A percentile compares a stretch with the other conserved stretches of the same genome.
phyloP scores from a whole-genome alignment of 2,888 invertebrate genomes.

The Clanis bilineata region DNA sequence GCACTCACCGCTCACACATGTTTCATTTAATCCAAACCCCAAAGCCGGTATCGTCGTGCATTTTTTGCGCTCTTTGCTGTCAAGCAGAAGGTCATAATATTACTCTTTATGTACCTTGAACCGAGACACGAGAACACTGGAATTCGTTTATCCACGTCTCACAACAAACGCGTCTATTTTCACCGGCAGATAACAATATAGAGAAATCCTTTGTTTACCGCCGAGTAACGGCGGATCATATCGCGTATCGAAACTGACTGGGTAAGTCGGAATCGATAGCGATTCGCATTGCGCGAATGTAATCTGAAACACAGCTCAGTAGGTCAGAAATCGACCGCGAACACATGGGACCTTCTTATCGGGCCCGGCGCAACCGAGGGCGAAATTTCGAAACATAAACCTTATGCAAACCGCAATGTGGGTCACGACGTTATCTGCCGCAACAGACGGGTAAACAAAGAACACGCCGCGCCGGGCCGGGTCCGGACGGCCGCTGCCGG shows the following conservation, averaged over 20 bases:
- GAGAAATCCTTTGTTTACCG: conserved; percentile 50
- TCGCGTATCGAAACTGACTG: conserved; percentile 14
- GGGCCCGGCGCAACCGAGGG: conserved; percentile 22
- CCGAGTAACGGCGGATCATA: conserved; percentile 36
- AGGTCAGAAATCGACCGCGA: conserved; percentile 40
- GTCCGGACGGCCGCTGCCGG: conserved; percentile 33
- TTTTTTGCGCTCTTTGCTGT: conserved; percentile 46
- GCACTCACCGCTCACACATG: conserved; percentile 30
- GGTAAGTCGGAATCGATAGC: conserved; percentile 23
- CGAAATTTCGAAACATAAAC: conserved; percentile 52
- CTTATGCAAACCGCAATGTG: conserved; percentile 51
- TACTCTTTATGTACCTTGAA: conserved; percentile 9
- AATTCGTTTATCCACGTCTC: conserved; percentile 32
- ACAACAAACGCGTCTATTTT: conserved; percentile 41
- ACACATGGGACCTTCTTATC: conserved; percentile 46
- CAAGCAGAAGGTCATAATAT: conserved; percentile 39
- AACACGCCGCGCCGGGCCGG: not conserved
- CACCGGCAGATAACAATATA: conserved; percentile 54
- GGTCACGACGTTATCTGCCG: conserved; percentile 55
- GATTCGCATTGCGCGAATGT: conserved; percentile 46
- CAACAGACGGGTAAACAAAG: conserved; percentile 40
- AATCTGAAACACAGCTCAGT: conserved; percentile 43
- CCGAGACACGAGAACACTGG: conserved; percentile 17
- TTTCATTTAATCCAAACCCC: conserved; percentile 44
- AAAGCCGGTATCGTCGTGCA: conserved; percentile 31